Percentiles rank a stretch among this genome's conserved stretches.
These are phyloP conservation scores for Phocoena sinus DNA, from an alignment of 2,113 vertebrate species.

Conservation along the genomic window DNA sequence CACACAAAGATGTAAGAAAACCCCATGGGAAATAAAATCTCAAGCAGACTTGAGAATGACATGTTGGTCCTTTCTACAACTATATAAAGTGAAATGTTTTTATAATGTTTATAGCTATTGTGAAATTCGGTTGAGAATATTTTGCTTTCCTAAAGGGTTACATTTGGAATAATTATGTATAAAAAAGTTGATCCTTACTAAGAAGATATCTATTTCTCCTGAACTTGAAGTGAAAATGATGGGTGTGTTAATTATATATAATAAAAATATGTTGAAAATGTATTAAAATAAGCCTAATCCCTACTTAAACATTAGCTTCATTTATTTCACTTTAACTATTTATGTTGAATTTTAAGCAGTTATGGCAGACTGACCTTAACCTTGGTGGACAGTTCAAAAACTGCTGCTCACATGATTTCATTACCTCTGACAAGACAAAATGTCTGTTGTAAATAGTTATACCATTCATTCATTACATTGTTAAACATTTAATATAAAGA, in stretches of 20 bases:
- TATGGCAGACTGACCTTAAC: not conserved
- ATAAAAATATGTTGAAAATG: not conserved
- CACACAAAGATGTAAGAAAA: not conserved
- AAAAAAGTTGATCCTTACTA: not conserved
- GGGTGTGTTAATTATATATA: not conserved
- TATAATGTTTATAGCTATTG: not conserved
- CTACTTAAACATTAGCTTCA: not conserved
- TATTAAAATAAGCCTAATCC: not conserved
- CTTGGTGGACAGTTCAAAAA: not conserved
- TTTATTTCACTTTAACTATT: not conserved
- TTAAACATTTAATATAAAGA: not conserved
- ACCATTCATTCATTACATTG: not conserved
- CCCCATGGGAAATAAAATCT: not conserved
- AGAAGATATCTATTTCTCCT: not conserved
- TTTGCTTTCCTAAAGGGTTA: not conserved
- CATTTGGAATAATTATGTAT: not conserved
- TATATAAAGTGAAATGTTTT: not conserved
- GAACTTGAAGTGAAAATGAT: not conserved
- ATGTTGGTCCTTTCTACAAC: not conserved
- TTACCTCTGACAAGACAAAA: not conserved
- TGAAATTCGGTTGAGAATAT: not conserved
- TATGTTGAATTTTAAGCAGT: not conserved
- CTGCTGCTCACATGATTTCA: not conserved
- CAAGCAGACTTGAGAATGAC: not conserved
- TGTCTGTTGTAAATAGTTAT: not conserved